These are phyloP conservation scores for Cephus runcator DNA, from an alignment of 2,888 invertebrate species.

Conservation along the genomic window DNA sequence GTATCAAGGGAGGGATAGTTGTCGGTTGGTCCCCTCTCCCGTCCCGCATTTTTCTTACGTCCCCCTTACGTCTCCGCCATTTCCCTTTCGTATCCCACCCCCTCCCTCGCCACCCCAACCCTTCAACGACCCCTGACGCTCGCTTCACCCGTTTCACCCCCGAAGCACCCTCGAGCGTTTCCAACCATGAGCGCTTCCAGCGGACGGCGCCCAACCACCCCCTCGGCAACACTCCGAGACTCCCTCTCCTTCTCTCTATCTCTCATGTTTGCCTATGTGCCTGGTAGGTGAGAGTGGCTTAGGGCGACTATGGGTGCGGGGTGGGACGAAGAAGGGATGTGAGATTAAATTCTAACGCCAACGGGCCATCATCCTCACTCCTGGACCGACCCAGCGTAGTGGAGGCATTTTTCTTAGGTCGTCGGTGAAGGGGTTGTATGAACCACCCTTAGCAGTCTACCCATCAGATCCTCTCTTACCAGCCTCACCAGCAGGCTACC, in stretches of 20 bases:
- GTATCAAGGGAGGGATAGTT: not conserved
- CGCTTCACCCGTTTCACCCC: not conserved
- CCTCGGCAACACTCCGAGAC: not conserved
- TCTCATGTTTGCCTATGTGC: not conserved
- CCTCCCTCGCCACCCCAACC: not conserved
- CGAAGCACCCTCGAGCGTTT: not conserved
- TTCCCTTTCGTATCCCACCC: not conserved
- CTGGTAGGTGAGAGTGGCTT: not conserved
- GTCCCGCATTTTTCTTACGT: slow-evolving; percentile 54
- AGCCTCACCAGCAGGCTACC: not conserved
- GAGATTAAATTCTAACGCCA: slow-evolving; percentile 62
- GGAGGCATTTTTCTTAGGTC: slow-evolving; percentile 63
- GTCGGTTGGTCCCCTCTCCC: slow-evolving; percentile 23
- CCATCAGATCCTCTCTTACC: not conserved
- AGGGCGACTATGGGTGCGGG: not conserved
- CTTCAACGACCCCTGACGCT: not conserved
- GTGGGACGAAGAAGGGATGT: slow-evolving; percentile 6
- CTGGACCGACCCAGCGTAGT: slow-evolving; percentile 27
- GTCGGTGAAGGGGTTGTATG: slow-evolving; percentile 18
- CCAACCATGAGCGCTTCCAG: not conserved
- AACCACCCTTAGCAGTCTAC: not conserved
- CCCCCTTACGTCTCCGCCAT: slow-evolving; percentile 32
- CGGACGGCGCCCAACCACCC: slow-evolving; percentile 4
- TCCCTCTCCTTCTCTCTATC: not conserved
- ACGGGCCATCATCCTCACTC: slow-evolving; percentile 18